Base-by-base conservation (phyloP, 2,113 vertebrate species). In the Peucedramus taeniatus region DNA sequence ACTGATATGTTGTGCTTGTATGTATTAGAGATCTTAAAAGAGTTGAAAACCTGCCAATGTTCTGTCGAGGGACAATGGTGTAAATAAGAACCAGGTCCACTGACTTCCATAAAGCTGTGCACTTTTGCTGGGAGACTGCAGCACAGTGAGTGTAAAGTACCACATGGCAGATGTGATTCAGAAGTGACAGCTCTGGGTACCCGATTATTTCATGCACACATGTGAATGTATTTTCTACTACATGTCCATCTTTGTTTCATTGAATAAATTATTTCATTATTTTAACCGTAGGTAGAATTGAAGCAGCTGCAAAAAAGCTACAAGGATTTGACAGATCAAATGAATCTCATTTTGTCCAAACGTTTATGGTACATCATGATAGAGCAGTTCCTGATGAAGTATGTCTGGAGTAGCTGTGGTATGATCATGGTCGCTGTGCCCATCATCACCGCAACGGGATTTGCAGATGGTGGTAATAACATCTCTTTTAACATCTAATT, bases 331-430 rank as follows among this genome's bases (percentile, higher is more conserved):
- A 98, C 98, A 6, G 98, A 98, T 50, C 99, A 99, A 93, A 99
- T 99, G 98, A 99, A 99, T 97, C 98, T 99, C 83, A 99, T 99
- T 96, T 98, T 99, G 82, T 99, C 99, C 88, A 99, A 99, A 93
- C 99, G 99, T 21, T 98, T 99, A 22, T 99, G 99, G 99, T 99
- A 99, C 97, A 98, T 99, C 97, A 99, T 99, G 99, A 97, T 99
- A 84, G 99, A 99, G 88, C 99, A 99, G 96, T 99, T 99, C 97
- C 98, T 99, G 94, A 99, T 99, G 99, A 99, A 99, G 97, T 99
- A 99, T 27, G 99, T 99, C 91, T 99, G 99, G 99, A 99, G 99
- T 90, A 95, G 98, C 97, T 98, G 99, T 85, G 99, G 99, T 17
- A 98, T 99, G 47, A 98, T 99, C 91, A 99, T 99, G 99, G 99